A percentile compares a stretch with the other conserved stretches of the same genome.
These are phyloP conservation scores for Corythoichthys intestinalis DNA, from an alignment of 2,113 vertebrate genomes.

Conservation along the genomic window DNA sequence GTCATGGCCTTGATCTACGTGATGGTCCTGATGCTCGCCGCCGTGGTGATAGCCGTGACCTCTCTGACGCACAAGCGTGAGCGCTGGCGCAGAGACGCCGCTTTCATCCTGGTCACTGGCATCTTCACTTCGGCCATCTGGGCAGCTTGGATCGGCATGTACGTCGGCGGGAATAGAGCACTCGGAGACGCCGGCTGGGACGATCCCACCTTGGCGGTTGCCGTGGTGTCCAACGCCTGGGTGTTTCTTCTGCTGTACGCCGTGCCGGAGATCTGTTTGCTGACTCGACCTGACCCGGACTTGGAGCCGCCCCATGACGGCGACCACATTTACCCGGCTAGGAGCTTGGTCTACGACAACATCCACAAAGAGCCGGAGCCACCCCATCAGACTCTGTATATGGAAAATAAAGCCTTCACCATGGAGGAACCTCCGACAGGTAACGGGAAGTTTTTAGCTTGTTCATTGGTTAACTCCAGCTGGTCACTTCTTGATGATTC, in stretches of 20 bases:
- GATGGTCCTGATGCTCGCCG: constrained; percentile 78
- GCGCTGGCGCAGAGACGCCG: constrained; percentile 76
- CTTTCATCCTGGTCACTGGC: constrained; percentile 79
- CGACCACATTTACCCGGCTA: constrained; percentile 78
- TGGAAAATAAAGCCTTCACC: constrained; percentile 90
- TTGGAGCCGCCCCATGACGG: constrained; percentile 73
- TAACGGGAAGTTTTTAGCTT: constrained; percentile 38
- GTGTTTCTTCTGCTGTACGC: constrained; percentile 82
- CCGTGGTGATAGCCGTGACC: constrained; percentile 66
- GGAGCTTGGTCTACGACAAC: constrained; percentile 82
- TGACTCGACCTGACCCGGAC: constrained; percentile 70
- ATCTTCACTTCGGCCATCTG: constrained; percentile 79
- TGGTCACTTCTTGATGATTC: too few relatives aligned
- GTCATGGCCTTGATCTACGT: constrained; percentile 88
- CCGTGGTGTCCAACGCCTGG: constrained; percentile 80
- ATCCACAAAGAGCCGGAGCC: constrained; percentile 78
- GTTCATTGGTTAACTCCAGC: too few relatives aligned
- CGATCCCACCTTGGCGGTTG: constrained; percentile 85
- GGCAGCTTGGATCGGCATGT: constrained; percentile 86
- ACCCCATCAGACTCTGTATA: constrained; percentile 75
- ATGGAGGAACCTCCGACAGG: constrained; percentile 82
- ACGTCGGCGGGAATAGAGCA: constrained; percentile 74
- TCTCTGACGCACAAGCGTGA: constrained; percentile 72
- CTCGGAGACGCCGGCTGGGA: constrained; percentile 74
- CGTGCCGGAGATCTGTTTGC: constrained; percentile 83